Conservation (phyloP, 2,113 vertebrate species). For the Callipepla squamata region DNA sequence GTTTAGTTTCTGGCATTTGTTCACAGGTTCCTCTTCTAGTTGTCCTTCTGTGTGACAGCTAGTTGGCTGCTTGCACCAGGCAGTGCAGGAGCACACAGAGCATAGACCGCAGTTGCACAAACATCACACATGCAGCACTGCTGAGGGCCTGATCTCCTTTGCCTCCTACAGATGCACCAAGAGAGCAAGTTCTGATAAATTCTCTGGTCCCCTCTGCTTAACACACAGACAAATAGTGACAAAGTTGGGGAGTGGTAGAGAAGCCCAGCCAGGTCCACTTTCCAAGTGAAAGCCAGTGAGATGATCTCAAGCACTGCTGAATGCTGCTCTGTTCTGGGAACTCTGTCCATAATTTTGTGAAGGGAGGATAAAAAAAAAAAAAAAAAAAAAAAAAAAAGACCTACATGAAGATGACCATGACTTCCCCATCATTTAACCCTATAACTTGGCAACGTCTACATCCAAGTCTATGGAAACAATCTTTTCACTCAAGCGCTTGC, state of each 20-base stretch:
- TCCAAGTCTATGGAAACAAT: background rate
- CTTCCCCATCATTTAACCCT: background rate
- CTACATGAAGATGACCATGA: background rate
- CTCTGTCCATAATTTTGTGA: background rate
- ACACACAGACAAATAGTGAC: background rate
- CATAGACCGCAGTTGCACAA: fast-evolving
- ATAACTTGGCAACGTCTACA: background rate
- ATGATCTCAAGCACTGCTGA: background rate
- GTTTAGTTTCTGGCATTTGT: background rate
- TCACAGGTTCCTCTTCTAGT: background rate
- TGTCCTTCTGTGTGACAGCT: background rate
- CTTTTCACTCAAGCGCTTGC: background rate
- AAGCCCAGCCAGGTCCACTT: background rate
- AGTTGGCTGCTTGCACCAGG: background rate
- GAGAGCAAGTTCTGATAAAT: background rate
- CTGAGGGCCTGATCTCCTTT: background rate
- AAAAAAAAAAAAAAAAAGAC: background rate
- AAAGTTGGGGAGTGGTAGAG: background rate
- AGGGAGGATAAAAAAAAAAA: background rate
- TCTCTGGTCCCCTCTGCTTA: background rate
- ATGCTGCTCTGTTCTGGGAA: background rate
- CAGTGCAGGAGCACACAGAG: background rate
- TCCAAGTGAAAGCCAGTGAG: background rate
- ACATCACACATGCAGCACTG: background rate
- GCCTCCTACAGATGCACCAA: background rate